phyloP scores from a whole-genome alignment of 2,888 invertebrate genomes.

The Pollenia angustigena region DNA sequence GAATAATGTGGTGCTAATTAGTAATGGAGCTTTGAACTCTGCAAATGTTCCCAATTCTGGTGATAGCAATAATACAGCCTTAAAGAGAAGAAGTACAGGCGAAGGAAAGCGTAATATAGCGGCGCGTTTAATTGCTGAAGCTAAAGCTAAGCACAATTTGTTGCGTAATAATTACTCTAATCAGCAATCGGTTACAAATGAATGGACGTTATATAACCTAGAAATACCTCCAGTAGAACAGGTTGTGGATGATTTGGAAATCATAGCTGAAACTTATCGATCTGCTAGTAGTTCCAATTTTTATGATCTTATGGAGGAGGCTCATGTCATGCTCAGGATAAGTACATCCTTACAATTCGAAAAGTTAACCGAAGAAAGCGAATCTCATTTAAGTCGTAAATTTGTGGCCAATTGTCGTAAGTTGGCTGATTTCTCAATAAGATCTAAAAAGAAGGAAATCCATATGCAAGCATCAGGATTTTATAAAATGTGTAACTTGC shows the following conservation, averaged over 20 bases:
- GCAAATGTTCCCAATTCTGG: constrained; percentile 66
- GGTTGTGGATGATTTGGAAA: constrained; percentile 89
- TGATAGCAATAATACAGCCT: constrained; percentile 74
- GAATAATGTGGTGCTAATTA: constrained; percentile 81
- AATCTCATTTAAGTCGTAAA: constrained; percentile 78
- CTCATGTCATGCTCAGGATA: constrained; percentile 87
- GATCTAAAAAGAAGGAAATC: constrained; percentile 82
- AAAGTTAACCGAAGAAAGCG: constrained; percentile 76
- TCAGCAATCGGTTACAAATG: constrained; percentile 77
- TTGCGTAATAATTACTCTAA: constrained; percentile 76
- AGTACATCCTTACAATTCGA: constrained; percentile 80
- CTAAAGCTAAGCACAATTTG: constrained; percentile 81
- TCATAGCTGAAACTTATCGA: constrained; percentile 88
- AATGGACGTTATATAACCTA: constrained; percentile 90
- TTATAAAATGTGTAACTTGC: constrained; percentile 83
- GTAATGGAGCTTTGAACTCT: constrained; percentile 77
- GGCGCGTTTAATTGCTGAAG: constrained; percentile 79
- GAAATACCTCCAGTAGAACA: constrained; percentile 87
- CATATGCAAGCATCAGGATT: constrained; percentile 83
- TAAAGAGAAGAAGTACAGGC: constrained; percentile 73
- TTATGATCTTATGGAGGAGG: constrained; percentile 89
- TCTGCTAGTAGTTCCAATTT: constrained; percentile 88
- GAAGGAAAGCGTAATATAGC: constrained; percentile 80
- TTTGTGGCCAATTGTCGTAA: constrained; percentile 81
- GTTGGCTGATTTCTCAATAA: constrained; percentile 83